Evolutionary conservation across 2,113 vertebrate species (phyloP), one percentile per base, ranked within the genome.

Genomic region (Pionites leucogaster): DNA sequence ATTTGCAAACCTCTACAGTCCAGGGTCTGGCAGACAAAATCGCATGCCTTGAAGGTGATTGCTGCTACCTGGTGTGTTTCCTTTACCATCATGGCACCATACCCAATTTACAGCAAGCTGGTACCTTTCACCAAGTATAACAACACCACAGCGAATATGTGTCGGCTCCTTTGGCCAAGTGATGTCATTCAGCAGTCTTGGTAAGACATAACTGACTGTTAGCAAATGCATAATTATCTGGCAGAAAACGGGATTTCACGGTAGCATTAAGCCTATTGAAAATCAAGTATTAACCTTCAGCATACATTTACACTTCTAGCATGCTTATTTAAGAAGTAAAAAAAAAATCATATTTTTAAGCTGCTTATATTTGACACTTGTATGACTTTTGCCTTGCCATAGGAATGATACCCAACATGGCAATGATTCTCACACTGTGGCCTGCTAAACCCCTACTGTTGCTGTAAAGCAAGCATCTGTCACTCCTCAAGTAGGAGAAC

Each of bases 1-100:
- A 99, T 99, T 55, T 99, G 99, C 98, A 99, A 99, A 96, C 99
- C 99, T 0, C 95, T 99, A 52, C 98, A 98, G 86, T 99, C 99
- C 64, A 98, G 99, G 24, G 97, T 98, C 44, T 99, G 99, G 99
- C 99, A 99, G 98, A 99, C 99, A 17, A 99, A 99, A 91, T 99
- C 99, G 8, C 99, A 99, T 1, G 99, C 99, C 6, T 90, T 98
- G 92, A 99, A 99, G 95, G 99, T 99, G 96, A 99, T 99, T 92
- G 98, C 98, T 4, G 98, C 97, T 20, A 99, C 99, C 71, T 99
- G 99, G 99, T 97, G 98, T 87, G 97, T 98, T 11, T 99, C 99
- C 84, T 99, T 99, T 33, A 91, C 98, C 28, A 98, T 99, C 92
- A 99, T 99, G 99, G 97, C 99, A n/a, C 99, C 99, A 0, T 99